Conservation (phyloP, 2,888 invertebrate genomes). For the Sarcophaga rosellei region DNA sequence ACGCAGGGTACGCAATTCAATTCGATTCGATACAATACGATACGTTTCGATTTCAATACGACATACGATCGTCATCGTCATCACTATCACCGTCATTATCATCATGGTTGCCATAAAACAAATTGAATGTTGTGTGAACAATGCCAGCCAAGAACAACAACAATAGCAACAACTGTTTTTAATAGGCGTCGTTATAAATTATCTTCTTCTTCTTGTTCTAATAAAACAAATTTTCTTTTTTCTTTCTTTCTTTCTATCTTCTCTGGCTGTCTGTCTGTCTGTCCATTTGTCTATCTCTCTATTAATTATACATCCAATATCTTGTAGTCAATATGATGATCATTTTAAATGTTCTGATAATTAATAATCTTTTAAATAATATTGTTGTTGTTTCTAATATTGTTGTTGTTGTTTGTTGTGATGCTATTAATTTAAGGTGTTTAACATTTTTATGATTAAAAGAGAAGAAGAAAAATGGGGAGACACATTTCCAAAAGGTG, state of each 20-base stretch:
- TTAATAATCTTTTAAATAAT: slow-evolving; percentile 55
- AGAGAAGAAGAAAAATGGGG: not conserved
- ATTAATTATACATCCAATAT: not conserved
- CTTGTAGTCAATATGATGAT: slow-evolving; percentile 19
- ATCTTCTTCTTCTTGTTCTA: slow-evolving; percentile 28
- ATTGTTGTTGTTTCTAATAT: slow-evolving; percentile 8
- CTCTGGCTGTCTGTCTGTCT: not conserved
- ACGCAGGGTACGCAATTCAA: slow-evolving; percentile 58
- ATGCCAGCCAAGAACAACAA: slow-evolving; percentile 10
- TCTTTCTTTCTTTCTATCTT: not conserved
- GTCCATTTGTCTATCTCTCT: not conserved
- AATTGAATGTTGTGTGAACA: slow-evolving; percentile 59
- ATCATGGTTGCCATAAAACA: slow-evolving; percentile 45
- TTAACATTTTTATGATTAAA: slow-evolving; percentile 53
- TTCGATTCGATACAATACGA: slow-evolving; percentile 12
- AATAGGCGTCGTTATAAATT: slow-evolving; percentile 58
- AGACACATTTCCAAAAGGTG: slow-evolving; percentile 20
- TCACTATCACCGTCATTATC: slow-evolving; percentile 1
- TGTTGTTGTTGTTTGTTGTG: slow-evolving; percentile 26
- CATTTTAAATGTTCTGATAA: slow-evolving; percentile 36
- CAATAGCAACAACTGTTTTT: slow-evolving; percentile 27
- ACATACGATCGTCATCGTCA: slow-evolving; percentile 20
- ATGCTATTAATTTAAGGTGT: slow-evolving; percentile 58
- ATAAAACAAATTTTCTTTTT: not conserved
- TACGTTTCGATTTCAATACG: slow-evolving; percentile 14